Percentiles rank a stretch among this genome's conserved stretches.
Conservation (phyloP, 2,888 invertebrate genomes). For the Melitaea athalia region DNA sequence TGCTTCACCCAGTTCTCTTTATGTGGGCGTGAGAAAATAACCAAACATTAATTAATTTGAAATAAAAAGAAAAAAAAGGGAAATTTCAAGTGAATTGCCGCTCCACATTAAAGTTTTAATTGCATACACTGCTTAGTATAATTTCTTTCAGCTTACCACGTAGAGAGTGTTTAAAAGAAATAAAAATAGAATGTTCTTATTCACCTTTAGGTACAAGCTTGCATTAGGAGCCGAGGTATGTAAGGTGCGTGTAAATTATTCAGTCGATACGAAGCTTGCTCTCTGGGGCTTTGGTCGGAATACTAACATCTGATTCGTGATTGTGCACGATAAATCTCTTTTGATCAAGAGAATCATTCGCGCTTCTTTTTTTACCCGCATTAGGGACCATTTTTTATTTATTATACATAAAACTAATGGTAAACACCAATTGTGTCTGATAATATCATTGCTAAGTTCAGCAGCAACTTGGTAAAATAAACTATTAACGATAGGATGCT, state of each 20-base stretch:
- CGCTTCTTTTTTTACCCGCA: slow-evolving; percentile 21
- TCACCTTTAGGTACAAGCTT: slow-evolving; percentile 45
- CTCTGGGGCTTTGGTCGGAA: slow-evolving; percentile 69
- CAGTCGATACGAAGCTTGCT: slow-evolving; percentile 67
- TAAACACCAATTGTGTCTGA: too few species aligned
- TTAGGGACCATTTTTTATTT: background rate
- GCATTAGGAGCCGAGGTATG: slow-evolving; percentile 45
- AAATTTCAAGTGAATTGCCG: slow-evolving; percentile 21
- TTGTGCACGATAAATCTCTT: slow-evolving; percentile 72
- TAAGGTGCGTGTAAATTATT: slow-evolving; percentile 75
- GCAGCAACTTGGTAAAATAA: too few species aligned
- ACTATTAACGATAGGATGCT: too few species aligned
- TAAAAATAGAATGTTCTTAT: slow-evolving; percentile 52
- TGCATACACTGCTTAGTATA: slow-evolving; percentile 32
- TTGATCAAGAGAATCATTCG: slow-evolving; percentile 37
- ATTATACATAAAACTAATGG: too few species aligned
- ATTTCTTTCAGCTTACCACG: slow-evolving; percentile 35
- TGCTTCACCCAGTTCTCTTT: slow-evolving; percentile 6
- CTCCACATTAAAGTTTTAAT: slow-evolving; percentile 33
- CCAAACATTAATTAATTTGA: slow-evolving; percentile 19
- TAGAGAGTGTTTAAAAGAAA: slow-evolving; percentile 22
- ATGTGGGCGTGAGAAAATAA: slow-evolving; percentile 1
- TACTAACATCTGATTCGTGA: slow-evolving; percentile 78
- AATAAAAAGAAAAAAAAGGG: slow-evolving; percentile 11
- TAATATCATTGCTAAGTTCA: too few species aligned